Conservation (phyloP, 2,888 invertebrate species). For the Lithosia quadra region DNA sequence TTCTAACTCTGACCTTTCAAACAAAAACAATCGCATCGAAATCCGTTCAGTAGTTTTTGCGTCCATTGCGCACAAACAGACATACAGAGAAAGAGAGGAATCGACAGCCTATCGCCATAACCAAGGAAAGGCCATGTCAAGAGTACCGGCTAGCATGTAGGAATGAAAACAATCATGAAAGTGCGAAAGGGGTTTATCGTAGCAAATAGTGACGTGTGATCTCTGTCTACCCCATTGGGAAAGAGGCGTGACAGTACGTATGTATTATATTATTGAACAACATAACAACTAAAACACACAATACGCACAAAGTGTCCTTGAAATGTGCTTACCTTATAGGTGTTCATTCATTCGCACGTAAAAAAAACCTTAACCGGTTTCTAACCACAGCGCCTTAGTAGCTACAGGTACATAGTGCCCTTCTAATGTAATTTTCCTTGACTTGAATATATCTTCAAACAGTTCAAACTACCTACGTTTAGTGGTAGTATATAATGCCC, state of each 20-base stretch:
- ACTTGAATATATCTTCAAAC: conserved; percentile 43
- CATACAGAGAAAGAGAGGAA: too few species aligned
- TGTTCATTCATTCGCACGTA: conserved; percentile 42
- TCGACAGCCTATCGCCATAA: not conserved
- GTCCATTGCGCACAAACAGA: too few species aligned
- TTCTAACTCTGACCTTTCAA: too few species aligned
- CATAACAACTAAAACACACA: not conserved
- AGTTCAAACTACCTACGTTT: conserved; percentile 33
- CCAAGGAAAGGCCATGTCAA: not conserved
- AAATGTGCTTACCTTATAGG: conserved; percentile 22
- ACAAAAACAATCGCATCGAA: too few species aligned
- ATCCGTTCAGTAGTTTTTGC: too few species aligned
- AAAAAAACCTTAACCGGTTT: conserved; percentile 40
- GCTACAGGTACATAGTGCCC: conserved; percentile 26
- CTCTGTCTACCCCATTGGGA: not conserved
- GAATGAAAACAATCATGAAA: not conserved
- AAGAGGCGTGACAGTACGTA: not conserved
- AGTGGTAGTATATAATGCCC: conserved; percentile 35
- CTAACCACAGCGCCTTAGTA: conserved; percentile 19
- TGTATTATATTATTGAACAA: not conserved
- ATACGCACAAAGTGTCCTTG: conserved; percentile 34
- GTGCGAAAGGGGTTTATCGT: not conserved
- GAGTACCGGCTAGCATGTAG: not conserved
- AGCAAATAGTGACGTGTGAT: not conserved
- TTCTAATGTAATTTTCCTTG: conserved; percentile 48